These are phyloP conservation scores for Candoia aspera DNA, from an alignment of 2,113 vertebrate genomes.

Conservation along the genomic window DNA sequence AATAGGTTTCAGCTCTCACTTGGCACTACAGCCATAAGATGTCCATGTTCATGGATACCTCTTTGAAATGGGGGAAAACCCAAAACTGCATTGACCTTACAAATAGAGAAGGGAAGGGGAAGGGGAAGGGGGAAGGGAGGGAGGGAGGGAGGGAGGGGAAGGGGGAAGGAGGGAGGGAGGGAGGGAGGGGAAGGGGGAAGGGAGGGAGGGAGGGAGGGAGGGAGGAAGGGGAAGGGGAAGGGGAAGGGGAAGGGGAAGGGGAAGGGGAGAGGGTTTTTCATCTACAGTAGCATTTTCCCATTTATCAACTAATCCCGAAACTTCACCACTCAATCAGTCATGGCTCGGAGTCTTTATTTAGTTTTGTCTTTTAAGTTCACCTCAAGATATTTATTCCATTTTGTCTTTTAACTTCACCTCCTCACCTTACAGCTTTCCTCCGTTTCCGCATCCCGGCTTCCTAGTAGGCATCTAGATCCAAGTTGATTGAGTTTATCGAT, in stretches of 20 bases:
- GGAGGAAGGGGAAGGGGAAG: neutral
- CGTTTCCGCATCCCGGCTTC: neutral
- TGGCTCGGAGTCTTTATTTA: neutral
- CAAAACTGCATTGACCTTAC: neutral
- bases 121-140: too few relatives aligned
- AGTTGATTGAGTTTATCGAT: slow-evolving; percentile 64
- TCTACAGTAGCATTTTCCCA: neutral
- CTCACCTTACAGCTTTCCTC: slow-evolving; percentile 38
- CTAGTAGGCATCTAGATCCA: slow-evolving; percentile 36
- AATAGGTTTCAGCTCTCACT: neutral
- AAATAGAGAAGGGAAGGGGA: neutral
- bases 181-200: neutral
- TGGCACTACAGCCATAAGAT: too few relatives aligned
- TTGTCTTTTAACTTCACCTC: slow-evolving; percentile 13
- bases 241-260: neutral
- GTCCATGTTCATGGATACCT: neutral
- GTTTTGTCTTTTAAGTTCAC: neutral
- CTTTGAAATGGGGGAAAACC: neutral
- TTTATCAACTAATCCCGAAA: neutral
- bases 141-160: too few relatives aligned
- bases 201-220: too few relatives aligned
- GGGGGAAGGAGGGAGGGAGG: neutral
- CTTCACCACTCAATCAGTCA: neutral
- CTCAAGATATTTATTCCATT: slow-evolving; percentile 6
- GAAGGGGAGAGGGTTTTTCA: neutral